Conservation (phyloP, 2,797 vertebrate species). For the Tympanoctomys barrerae region DNA sequence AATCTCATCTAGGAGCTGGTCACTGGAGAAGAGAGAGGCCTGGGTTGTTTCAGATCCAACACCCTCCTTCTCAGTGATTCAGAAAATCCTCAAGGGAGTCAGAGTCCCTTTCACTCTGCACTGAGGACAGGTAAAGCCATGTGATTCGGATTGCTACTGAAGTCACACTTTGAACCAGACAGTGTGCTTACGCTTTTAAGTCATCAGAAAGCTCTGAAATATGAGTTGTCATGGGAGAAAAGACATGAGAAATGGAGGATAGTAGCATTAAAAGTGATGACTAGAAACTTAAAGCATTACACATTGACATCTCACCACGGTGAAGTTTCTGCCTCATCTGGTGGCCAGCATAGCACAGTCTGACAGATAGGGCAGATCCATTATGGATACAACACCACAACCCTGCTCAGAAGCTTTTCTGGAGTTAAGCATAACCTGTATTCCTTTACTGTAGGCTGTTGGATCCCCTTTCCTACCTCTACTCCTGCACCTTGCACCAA, state of each 20-base stretch:
- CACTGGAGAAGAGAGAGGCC: neutral
- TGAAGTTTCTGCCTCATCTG: neutral
- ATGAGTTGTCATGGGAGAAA: neutral
- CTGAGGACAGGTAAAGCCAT: neutral
- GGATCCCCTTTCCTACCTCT: too few species aligned
- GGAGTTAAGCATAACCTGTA: neutral
- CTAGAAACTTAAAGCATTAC: neutral
- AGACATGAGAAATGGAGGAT: neutral
- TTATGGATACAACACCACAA: rapidly evolving
- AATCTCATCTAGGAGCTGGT: neutral
- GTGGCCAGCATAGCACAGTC: rapidly evolving
- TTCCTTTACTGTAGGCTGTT: neutral
- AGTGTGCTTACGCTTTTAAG: neutral
- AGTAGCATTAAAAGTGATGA: neutral
- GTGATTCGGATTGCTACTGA: neutral
- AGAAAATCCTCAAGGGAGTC: neutral
- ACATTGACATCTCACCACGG: neutral
- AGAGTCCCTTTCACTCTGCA: neutral
- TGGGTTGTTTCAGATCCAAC: neutral
- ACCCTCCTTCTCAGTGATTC: too few species aligned
- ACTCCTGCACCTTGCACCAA: neutral
- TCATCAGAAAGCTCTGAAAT: neutral
- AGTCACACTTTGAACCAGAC: neutral
- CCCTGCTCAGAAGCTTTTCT: neutral
- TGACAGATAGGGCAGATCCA: neutral